Evolutionary conservation across 2,113 vertebrate genomes (phyloP), one percentile per base, ranked within the genome.

Genomic region (Cebidichthys violaceus): DNA sequence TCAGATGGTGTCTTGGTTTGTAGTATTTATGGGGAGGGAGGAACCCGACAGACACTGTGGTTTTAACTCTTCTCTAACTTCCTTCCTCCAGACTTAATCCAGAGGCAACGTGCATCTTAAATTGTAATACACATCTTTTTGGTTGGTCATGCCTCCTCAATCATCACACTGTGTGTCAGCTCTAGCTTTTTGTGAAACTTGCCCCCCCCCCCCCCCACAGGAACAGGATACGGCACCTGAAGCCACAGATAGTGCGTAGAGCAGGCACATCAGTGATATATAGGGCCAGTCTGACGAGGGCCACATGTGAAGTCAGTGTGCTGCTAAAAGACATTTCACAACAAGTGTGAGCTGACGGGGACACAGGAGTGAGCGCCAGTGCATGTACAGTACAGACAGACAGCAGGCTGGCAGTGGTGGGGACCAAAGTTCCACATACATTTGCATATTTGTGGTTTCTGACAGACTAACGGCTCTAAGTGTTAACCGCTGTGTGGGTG

Each of bases 171-270:
- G 57, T 86, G 82, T 83, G 86, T 91, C 86, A 89, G 86, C 79
- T 81, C 61, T 7, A 29, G 41, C 57, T 81, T 29, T 69, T 54
- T 86, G 86, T 67, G 60, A 79, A 61, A 70, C 82, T 64, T 75
- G 60, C 29, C 41, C 62, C n/a, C 82, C 57, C 2, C 3, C 54
- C 47, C 9, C 45, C 57, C 5, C 74, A 83, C 90, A 94, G 92
- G 93, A 95, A 94, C 69, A 94, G 93, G 94, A 94, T 92, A 85
- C 81, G 67, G 55, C 92, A 92, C 91, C 93, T 92, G 90, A 93
- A 93, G 89, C 74, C 86, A 83, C 89, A 94, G 92, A 94, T 92
- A 94, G 89, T 82, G 77, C 37, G 9, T 9, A 55, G 67, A 41
- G 78, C 66, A 83, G 82, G 72, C 84, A 87, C 83, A 77, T 80